phyloP scores from a whole-genome alignment of 2,113 vertebrate genomes.

The Callipepla squamata region DNA sequence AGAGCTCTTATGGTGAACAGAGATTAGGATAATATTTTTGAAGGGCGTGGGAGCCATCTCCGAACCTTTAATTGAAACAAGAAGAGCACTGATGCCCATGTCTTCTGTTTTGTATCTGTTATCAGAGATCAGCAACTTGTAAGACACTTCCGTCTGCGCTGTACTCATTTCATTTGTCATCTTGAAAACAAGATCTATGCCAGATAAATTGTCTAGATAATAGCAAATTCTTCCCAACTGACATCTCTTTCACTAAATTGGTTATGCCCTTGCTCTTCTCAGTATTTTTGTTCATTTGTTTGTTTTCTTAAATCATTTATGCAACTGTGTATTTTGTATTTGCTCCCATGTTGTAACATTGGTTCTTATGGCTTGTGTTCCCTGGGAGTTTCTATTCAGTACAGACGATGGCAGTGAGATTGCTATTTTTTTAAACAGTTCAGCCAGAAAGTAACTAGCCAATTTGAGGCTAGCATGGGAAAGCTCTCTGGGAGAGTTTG shows the following conservation, averaged over 20 bases:
- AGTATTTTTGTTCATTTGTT: not conserved
- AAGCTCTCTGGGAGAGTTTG: not conserved
- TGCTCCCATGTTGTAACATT: not conserved
- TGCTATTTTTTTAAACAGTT: not conserved
- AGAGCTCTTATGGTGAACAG: not conserved
- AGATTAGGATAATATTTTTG: not conserved
- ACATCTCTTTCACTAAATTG: not conserved
- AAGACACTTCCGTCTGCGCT: not conserved
- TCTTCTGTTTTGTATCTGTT: not conserved
- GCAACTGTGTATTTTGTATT: not conserved
- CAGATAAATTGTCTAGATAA: not conserved
- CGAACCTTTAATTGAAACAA: not conserved
- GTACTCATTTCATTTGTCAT: not conserved
- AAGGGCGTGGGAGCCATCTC: not conserved
- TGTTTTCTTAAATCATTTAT: not conserved
- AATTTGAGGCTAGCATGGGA: not conserved
- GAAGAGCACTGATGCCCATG: not conserved
- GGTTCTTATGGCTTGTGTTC: not conserved
- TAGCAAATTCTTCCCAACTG: not conserved
- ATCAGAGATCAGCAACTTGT: not conserved
- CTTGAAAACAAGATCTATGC: not conserved
- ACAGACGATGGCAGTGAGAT: not conserved
- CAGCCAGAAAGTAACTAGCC: not conserved
- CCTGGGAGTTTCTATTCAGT: not conserved
- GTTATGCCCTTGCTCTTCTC: not conserved